These are phyloP conservation scores for Heliconius hortense DNA, from an alignment of 2,888 invertebrate genomes.

Conservation along the genomic window DNA sequence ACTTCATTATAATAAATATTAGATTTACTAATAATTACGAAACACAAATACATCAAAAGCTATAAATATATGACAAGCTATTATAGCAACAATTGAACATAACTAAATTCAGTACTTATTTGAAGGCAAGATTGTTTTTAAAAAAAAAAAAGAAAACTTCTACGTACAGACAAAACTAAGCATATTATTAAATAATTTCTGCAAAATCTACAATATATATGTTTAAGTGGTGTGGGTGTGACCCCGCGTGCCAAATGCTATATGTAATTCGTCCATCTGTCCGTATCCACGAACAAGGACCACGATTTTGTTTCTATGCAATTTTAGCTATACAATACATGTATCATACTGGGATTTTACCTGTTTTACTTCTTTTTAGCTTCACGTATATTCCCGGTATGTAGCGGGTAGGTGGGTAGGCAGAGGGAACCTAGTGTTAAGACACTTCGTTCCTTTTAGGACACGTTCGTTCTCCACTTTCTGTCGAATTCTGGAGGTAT, in stretches of 20 bases:
- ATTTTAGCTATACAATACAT: constrained; percentile 49
- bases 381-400: not conserved
- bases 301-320: constrained; percentile 60
- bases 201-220: not conserved
- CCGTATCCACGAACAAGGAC: constrained; percentile 52
- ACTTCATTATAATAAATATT: too few species aligned
- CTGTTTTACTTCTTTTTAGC: not conserved
- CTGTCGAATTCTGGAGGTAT: too few species aligned
- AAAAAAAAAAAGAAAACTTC: too few species aligned
- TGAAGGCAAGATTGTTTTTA: not conserved
- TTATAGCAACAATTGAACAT: too few species aligned
- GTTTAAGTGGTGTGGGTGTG: constrained; percentile 56
- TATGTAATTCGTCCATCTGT: constrained; percentile 56
- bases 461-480: too few species aligned
- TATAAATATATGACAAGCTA: too few species aligned
- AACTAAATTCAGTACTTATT: too few species aligned
- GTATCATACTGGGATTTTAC: not conserved
- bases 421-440: not conserved
- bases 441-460: too few species aligned
- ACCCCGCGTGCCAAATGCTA: constrained; percentile 62
- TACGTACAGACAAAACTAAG: too few species aligned
- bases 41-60: too few species aligned
- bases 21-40: too few species aligned
- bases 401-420: not conserved
- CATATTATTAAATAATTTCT: too few species aligned